Percentiles rank a stretch among this genome's conserved stretches.
phyloP scores from a whole-genome alignment of 2,888 invertebrate genomes.

The Amphimallon solstitiale region DNA sequence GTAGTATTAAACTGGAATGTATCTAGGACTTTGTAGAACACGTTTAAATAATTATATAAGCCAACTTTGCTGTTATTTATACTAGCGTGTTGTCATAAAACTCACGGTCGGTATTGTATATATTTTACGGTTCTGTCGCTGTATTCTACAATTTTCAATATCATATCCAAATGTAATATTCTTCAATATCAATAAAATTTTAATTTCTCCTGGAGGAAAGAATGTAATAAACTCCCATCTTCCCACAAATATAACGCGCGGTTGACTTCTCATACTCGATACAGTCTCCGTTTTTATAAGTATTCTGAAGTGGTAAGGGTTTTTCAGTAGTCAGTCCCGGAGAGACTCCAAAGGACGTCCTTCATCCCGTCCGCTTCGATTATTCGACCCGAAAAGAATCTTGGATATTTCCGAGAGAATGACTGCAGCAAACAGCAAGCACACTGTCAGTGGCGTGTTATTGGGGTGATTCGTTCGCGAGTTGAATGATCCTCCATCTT shows the following conservation, averaged over 20 bases:
- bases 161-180: neutral
- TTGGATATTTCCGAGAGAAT: conserved; percentile 27
- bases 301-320: neutral
- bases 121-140: too few species aligned
- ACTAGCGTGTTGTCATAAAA: too few species aligned
- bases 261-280: neutral
- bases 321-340: neutral
- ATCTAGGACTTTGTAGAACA: too few species aligned
- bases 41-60: too few species aligned
- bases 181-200: conserved; percentile 16
- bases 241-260: neutral
- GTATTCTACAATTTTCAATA: too few species aligned
- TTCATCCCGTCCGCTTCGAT: conserved; percentile 21
- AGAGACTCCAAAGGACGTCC: neutral
- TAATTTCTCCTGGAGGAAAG: conserved; percentile 10
- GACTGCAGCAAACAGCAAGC: too few species aligned
- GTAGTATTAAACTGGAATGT: too few species aligned
- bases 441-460: conserved; percentile 11
- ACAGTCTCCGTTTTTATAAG: conserved; percentile 16
- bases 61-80: too few species aligned
- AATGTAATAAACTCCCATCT: conserved; percentile 19
- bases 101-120: too few species aligned
- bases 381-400: conserved; percentile 29
- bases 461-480: conserved; percentile 15
- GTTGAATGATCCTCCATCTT: conserved; percentile 27